Base-by-base conservation (phyloP, 1,140 invertebrate genomes). In the Drosophila pseudoananassae region DNA sequence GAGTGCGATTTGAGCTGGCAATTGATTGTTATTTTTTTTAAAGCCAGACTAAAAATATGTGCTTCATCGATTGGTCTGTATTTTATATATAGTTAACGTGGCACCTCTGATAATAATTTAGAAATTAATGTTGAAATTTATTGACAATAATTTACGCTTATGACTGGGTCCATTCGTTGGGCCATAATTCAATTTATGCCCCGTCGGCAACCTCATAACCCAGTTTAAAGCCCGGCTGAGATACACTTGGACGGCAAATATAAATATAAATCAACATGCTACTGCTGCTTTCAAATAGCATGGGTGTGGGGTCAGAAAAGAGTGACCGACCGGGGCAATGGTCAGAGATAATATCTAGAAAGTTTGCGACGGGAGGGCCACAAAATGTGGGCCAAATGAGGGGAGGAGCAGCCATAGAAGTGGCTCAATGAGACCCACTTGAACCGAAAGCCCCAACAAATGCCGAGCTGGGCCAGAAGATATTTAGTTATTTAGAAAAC, bases 401-500 rank as follows among this genome's bases (percentile, higher is more conserved):
- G 49, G 70, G 54, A 49, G 49, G 17, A 50, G 78, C 73, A 85
- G 78, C 82, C 82, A 85, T 85, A 85, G 47, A 85, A 85, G 76
- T 80, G 68, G 59, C 58, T 36, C 68, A 73, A 74, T 74, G 71
- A 51, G 49, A 63, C 59, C 58, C 47, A 57, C 56, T 85, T 61
- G 68, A 56, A 80, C 53, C 46, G 66, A 85, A 81, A 56, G 12
- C 55, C 78, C 73, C 68, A 70, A 80, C 76, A 80, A 85, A 80
- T 84, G 81, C 80, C 57, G 43, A 63, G 74, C 40, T 10, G 10
- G 10, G 40, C 40, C 53, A 68, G 29, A 55, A 80, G 80, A 68
- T 84, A 76, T 79, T 78, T 84, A 85, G 82, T 78, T 85, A 72
- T 81, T 82, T 78, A 82, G 82, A 82, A 85, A 85, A 74, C 82